Evolutionary conservation across 1,140 invertebrate genomes (phyloP), one percentile per base, ranked within the genome.

Genomic region (Bemisia tabaci): DNA sequence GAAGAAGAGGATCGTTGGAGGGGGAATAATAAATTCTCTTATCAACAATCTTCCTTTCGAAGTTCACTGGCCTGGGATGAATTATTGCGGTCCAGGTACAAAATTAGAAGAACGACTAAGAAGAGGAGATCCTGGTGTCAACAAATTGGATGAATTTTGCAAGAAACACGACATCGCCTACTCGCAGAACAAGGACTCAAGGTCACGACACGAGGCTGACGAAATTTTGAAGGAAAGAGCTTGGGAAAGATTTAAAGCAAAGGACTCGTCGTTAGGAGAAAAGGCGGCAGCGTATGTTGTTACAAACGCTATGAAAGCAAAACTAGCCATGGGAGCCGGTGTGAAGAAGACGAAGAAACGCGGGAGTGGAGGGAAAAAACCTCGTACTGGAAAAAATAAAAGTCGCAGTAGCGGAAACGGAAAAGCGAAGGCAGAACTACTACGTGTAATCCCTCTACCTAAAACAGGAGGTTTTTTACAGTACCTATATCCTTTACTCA

Each of bases 101-200:
- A 78, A 77, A 70, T 67, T 80, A 67, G 17, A 71, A 61, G 71
- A 76, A 72, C 70, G 78, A 64, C 71, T 80, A 71, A 26, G 22
- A 5, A 22, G 23, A 58, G 67, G 62, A 25, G 71, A 75, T 69
- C 33, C 58, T 48, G 75, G 76, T 33, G 73, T 80, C 23, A 80
- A 80, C 73, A 68, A 63, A 59, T 71, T 81, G 26, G 78, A 81
- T 71, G 33, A 70, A 64, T 71, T 75, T 17, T 79, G 77, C 65
- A 77, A 75, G 69, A 62, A 75, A 23, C 80, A 81, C 67, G 76
- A 80, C 72, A 78, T 81, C 62, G 71, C 73, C 9, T 80, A 80
- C 71, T 70, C 71, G 0, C 67, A 77, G 68, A 71, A 70, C 64
- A 74, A 73, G 58, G 71, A 73, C 77, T 72, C 72, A 62, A 23